Percentiles rank a stretch among this genome's conserved stretches.
Evolutionary conservation across 2,888 invertebrate species (phyloP).

Genomic region (Drosophila testacea): DNA sequence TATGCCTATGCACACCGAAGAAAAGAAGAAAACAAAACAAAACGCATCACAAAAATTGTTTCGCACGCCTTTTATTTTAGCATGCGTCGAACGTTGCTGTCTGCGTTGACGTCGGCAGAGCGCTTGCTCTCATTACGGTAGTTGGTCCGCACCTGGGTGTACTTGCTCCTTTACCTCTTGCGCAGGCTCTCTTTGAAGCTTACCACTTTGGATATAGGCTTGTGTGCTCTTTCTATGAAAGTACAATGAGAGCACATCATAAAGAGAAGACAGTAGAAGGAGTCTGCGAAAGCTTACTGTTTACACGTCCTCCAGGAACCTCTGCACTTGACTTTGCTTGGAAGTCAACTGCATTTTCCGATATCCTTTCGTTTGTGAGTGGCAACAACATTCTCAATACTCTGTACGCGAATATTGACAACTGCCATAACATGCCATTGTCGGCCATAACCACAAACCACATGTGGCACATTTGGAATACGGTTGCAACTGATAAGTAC

Average conservation of each 20-base stretch:
- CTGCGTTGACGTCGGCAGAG: constrained; percentile 31
- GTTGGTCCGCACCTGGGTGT: constrained; percentile 52
- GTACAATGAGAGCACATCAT: background rate
- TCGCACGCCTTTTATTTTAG: constrained; percentile 76
- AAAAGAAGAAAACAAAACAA: constrained; percentile 12
- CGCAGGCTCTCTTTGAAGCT: constrained; percentile 3
- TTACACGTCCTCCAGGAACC: background rate
- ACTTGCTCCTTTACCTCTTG: constrained; percentile 23
- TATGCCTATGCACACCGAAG: constrained; percentile 33
- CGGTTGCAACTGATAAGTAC: background rate
- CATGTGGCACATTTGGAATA: background rate
- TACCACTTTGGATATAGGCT: background rate
- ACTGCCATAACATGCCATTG: background rate
- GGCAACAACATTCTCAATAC: background rate
- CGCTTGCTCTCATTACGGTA: constrained; percentile 65
- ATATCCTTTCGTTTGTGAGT: background rate
- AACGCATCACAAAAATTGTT: constrained; percentile 51
- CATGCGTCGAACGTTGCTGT: constrained; percentile 70
- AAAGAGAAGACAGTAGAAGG: background rate
- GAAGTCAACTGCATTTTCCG: background rate
- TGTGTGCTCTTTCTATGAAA: background rate
- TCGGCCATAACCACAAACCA: constrained; percentile 2
- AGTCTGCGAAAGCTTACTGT: background rate
- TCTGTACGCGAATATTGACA: background rate
- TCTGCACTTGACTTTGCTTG: constrained; percentile 1